phyloP scores from a whole-genome alignment of 1,140 invertebrate genomes.

The Steinernema khuongi region DNA sequence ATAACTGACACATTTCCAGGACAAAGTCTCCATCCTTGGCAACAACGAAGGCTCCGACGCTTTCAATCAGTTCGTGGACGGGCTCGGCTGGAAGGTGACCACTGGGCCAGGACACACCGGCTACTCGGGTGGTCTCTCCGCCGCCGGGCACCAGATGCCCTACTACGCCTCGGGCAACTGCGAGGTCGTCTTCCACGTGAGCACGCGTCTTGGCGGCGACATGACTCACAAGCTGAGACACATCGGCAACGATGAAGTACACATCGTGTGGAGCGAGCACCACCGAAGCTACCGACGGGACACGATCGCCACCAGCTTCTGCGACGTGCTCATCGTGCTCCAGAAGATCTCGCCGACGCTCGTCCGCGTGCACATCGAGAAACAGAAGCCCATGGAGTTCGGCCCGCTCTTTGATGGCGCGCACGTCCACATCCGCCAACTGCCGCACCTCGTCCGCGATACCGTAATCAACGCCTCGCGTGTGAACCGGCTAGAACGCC shows the following conservation, averaged over 20 bases:
- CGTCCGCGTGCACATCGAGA: constrained; percentile 50
- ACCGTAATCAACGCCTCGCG: constrained; percentile 57
- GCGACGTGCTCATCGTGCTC: constrained; percentile 93
- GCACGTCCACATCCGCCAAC: constrained; percentile 74
- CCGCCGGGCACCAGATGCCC: constrained; percentile 83
- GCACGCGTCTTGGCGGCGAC: constrained; percentile 79
- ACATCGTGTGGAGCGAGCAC: constrained; percentile 98
- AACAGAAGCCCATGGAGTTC: constrained; percentile 72
- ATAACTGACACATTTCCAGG: constrained; percentile 32
- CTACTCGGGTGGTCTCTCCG: constrained; percentile 88
- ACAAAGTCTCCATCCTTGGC: constrained; percentile 52
- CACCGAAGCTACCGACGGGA: constrained; percentile 85
- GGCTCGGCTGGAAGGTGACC: constrained; percentile 84
- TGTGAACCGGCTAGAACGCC: constrained; percentile 45
- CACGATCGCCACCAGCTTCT: constrained; percentile 97
- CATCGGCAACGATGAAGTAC: constrained; percentile 84
- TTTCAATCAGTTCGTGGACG: constrained; percentile 76
- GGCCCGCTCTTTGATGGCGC: constrained; percentile 91
- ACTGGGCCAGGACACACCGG: constrained; percentile 86
- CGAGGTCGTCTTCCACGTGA: constrained; percentile 89
- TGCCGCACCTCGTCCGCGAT: constrained; percentile 78
- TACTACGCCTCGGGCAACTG: constrained; percentile 89
- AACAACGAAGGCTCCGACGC: constrained; percentile 42
- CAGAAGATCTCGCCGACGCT: constrained; percentile 70
- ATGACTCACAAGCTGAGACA: constrained; percentile 57